Percentiles rank a stretch among this genome's conserved stretches.
Evolutionary conservation across 2,797 vertebrate genomes (phyloP).

Genomic region (Cichlasoma orientale): DNA sequence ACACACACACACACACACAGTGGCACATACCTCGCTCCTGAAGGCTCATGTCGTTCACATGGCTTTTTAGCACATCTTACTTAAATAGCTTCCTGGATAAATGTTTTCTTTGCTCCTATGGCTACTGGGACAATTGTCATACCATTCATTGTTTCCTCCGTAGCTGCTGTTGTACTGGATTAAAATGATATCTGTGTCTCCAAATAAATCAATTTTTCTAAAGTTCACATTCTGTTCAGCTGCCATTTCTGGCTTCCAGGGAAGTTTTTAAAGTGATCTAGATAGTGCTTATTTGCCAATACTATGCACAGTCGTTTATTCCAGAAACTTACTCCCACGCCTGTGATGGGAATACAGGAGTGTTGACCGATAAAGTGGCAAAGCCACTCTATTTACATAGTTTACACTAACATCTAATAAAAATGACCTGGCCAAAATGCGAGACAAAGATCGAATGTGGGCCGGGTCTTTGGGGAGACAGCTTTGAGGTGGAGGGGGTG

Average conservation of each 20-base stretch:
- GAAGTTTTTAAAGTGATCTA: conserved; percentile 15
- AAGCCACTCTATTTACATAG: conserved; percentile 1
- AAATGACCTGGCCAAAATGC: conserved; percentile 21
- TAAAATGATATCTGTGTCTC: conserved; percentile 25
- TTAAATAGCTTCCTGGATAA: conserved; percentile 57
- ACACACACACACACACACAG: conserved; percentile 2
- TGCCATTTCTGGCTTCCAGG: conserved; percentile 5
- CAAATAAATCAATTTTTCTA: conserved; percentile 20
- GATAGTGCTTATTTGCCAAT: conserved; percentile 11
- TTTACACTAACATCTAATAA: conserved; percentile 47
- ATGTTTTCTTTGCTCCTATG: conserved; percentile 66
- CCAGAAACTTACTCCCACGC: conserved; percentile 31
- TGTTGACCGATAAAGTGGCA: conserved; percentile 42
- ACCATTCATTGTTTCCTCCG: conserved; percentile 45
- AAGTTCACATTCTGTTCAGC: conserved; percentile 26
- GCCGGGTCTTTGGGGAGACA: not conserved
- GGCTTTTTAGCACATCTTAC: conserved; percentile 50
- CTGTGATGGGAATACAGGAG: conserved; percentile 41
- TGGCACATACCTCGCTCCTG: conserved; percentile 26
- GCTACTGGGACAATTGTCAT: conserved; percentile 58
- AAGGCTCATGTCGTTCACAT: conserved; percentile 28
- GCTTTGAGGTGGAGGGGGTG: conserved; percentile 9
- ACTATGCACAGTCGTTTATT: conserved; percentile 1
- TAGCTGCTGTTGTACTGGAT: conserved; percentile 33
- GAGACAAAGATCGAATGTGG: conserved; percentile 21